Evolutionary conservation across 2,797 vertebrate species (phyloP).

Genomic region (Apodemus agrarius): DNA sequence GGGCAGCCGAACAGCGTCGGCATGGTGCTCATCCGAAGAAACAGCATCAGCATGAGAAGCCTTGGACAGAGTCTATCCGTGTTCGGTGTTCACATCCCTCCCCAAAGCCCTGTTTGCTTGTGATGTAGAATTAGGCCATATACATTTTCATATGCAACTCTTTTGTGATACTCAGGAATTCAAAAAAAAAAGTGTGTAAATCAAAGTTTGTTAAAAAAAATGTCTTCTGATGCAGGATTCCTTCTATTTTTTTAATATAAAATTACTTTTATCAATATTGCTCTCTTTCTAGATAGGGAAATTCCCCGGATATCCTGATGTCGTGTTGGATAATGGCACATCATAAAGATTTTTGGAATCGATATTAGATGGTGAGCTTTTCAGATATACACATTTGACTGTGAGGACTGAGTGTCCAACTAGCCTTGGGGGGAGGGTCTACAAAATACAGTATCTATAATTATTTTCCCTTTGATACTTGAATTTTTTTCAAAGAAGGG

Average conservation of each 20-base stretch:
- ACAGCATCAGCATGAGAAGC: no score
- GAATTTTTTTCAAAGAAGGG: neutral
- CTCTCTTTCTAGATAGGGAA: neutral
- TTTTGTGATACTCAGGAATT: no score
- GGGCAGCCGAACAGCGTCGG: no score
- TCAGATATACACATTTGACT: neutral
- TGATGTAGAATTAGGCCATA: no score
- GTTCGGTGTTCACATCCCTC: no score
- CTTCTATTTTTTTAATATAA: neutral
- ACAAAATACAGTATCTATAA: neutral
- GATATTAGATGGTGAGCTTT: neutral
- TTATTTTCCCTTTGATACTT: conserved; percentile 17
- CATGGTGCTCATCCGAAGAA: no score
- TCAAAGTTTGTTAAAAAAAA: neutral
- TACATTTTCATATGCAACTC: no score
- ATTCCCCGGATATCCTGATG: neutral
- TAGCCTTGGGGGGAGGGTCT: neutral
- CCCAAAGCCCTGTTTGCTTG: no score
- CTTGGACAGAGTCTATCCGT: no score
- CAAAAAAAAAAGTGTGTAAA: neutral
- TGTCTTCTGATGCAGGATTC: neutral
- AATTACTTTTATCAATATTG: conserved; percentile 38
- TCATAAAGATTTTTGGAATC: neutral
- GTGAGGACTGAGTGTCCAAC: neutral
- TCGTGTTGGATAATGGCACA: neutral